These are phyloP conservation scores for Enteromius anoplus DNA, from an alignment of 2,797 vertebrate species.

Conservation along the genomic window DNA sequence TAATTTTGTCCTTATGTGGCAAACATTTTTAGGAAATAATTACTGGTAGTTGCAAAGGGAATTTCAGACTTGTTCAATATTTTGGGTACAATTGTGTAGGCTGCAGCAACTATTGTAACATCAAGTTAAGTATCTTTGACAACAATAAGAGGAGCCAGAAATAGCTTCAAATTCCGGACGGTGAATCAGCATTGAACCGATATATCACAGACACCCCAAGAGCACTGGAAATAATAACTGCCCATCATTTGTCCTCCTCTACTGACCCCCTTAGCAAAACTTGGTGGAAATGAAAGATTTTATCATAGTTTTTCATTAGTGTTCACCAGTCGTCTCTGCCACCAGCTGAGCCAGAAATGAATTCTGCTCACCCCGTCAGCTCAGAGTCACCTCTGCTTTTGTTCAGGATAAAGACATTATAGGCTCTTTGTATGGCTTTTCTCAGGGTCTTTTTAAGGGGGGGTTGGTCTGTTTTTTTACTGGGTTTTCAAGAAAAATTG, in stretches of 20 bases:
- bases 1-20: not conserved
- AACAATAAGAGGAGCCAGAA: slow-evolving; percentile 50
- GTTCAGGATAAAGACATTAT: slow-evolving; percentile 80
- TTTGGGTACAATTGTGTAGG: not conserved
- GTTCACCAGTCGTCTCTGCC: slow-evolving; percentile 75
- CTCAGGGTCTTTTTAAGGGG: slow-evolving; percentile 24
- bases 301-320: slow-evolving; percentile 79
- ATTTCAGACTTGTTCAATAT: not conserved
- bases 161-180: slow-evolving; percentile 61
- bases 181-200: slow-evolving; percentile 68
- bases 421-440: slow-evolving; percentile 74
- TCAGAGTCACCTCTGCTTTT: slow-evolving; percentile 75
- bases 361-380: slow-evolving; percentile 76
- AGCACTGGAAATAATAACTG: slow-evolving; percentile 73
- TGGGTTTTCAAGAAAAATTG: not conserved
- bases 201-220: slow-evolving; percentile 71
- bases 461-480: not conserved
- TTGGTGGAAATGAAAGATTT: slow-evolving; percentile 80
- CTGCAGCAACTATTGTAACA: not conserved
- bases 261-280: slow-evolving; percentile 51
- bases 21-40: not conserved
- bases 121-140: slow-evolving; percentile 49
- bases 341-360: slow-evolving; percentile 83
- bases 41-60: not conserved
- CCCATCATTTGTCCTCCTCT: slow-evolving; percentile 70